These are phyloP conservation scores for Drosophila fuyamai DNA, from an alignment of 1,140 invertebrate genomes.

Conservation along the genomic window DNA sequence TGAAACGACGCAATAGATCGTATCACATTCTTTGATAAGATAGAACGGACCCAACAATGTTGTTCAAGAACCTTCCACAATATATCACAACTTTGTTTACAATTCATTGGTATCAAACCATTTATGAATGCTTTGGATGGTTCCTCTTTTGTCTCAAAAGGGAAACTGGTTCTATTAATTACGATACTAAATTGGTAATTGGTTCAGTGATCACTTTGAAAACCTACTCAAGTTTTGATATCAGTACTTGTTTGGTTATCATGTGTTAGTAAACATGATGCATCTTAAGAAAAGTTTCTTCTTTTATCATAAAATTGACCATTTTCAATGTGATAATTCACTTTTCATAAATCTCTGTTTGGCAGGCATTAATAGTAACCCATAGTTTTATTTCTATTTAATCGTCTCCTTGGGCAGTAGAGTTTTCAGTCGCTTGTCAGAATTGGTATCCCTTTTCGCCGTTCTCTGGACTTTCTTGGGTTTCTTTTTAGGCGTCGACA, in stretches of 20 bases:
- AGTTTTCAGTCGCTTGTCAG: conserved; percentile 55
- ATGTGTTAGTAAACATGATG: no score
- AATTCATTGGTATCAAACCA: conserved; percentile 1
- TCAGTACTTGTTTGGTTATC: no score
- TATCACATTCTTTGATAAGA: conserved; percentile 12
- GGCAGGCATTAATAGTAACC: background rate
- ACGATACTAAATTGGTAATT: no score
- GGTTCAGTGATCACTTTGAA: background rate
- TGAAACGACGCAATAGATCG: conserved; percentile 39
- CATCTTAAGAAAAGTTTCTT: background rate
- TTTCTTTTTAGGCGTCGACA: conserved; percentile 17
- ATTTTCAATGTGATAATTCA: background rate
- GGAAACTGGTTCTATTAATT: background rate
- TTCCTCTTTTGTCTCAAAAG: background rate
- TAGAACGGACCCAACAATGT: conserved; percentile 19
- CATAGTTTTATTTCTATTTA: conserved; percentile 1
- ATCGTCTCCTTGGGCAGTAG: conserved; percentile 53
- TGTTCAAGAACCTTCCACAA: conserved; percentile 34
- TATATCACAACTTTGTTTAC: conserved; percentile 25
- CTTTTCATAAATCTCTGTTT: background rate
- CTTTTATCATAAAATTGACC: background rate
- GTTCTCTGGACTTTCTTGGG: background rate
- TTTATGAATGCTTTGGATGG: background rate
- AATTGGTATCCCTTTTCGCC: conserved; percentile 4
- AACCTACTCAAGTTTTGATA: no score